These are phyloP conservation scores for Heptranchias perlo DNA, from an alignment of 2,113 vertebrate genomes.

Conservation along the genomic window DNA sequence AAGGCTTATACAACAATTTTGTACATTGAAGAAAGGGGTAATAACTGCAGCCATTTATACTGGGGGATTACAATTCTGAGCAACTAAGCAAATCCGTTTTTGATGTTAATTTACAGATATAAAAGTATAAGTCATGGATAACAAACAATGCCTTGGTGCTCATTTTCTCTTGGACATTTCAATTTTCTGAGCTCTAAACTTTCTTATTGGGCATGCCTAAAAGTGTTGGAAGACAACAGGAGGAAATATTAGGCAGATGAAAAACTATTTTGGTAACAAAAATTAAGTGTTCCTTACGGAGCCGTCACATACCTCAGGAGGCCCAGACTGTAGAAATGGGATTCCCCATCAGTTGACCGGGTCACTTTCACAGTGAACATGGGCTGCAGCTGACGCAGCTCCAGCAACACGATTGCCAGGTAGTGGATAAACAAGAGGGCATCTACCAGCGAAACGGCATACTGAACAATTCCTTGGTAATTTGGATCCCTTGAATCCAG, in stretches of 20 bases:
- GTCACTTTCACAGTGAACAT: slow-evolving; percentile 78
- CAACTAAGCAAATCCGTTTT: not conserved
- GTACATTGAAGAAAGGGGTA: not conserved
- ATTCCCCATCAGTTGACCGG: slow-evolving; percentile 82
- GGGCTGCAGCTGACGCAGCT: slow-evolving; percentile 83
- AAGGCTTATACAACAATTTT: not conserved
- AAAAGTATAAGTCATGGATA: too few relatives aligned
- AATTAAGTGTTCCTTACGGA: not conserved
- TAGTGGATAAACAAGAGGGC: slow-evolving; percentile 92
- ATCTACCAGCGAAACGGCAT: slow-evolving; percentile 85
- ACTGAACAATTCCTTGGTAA: slow-evolving; percentile 90
- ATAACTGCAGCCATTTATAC: not conserved
- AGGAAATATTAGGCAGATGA: not conserved
- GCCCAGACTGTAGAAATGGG: slow-evolving; percentile 80
- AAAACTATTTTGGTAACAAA: not conserved
- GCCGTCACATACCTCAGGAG: slow-evolving; percentile 71
- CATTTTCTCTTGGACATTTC: not conserved
- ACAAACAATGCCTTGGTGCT: not conserved
- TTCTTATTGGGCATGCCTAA: not conserved
- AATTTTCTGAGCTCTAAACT: not conserved
- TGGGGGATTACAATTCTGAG: not conserved
- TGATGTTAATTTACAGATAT: not conserved
- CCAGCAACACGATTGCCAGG: slow-evolving; percentile 84
- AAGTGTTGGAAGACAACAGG: not conserved
- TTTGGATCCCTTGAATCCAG: slow-evolving; percentile 81